Evolutionary conservation across 2,113 vertebrate genomes (phyloP), one percentile per base, ranked within the genome.

Genomic region (Suncus etruscus): DNA sequence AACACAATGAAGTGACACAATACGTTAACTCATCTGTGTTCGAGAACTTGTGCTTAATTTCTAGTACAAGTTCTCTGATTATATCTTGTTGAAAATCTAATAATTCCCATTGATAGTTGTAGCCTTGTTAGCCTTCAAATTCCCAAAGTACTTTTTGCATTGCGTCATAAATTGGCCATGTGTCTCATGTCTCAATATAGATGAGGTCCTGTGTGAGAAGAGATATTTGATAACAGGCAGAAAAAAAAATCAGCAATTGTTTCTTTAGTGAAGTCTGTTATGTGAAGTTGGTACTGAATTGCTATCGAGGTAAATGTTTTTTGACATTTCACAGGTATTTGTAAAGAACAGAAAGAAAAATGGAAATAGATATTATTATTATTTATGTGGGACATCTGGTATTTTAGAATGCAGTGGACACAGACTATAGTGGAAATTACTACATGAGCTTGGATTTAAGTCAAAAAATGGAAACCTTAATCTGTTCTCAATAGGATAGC

Each of bases 121-220:
- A 82, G 45, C 8, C 31, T 89, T 77, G 32, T 74, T 94, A 91
- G 54, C 32, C 47, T 91, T 87, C 5, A 86, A 75, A 96, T 95
- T 93, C 89, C 93, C 93, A 92, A 86, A 73, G 86, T n/a, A 70
- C 27, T 80, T 83, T 88, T 8, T 61, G 54, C 12, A 32, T 92
- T 78, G 39, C 48, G 39, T 87, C 69, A 95, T 6, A 93, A 87
- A 92, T 91, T 93, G 54, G 74, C 45, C 65, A 14, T 3, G 7
- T 45, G 29, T 75, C 48, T 91, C 29, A 81, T 45, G 29, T 75
- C 48, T 91, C 29, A 81, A 51, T 74, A 65, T 80, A 2, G 79
- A 83, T 80, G 20, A 76, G 27, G 18, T 8, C 32, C 45, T 72
- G 11, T 58, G 12, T 32, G 39, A 87, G 24, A 92, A 92, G n/a